Evolutionary conservation across 2,113 vertebrate species (phyloP).

Genomic region (Plectropomus leopardus): DNA sequence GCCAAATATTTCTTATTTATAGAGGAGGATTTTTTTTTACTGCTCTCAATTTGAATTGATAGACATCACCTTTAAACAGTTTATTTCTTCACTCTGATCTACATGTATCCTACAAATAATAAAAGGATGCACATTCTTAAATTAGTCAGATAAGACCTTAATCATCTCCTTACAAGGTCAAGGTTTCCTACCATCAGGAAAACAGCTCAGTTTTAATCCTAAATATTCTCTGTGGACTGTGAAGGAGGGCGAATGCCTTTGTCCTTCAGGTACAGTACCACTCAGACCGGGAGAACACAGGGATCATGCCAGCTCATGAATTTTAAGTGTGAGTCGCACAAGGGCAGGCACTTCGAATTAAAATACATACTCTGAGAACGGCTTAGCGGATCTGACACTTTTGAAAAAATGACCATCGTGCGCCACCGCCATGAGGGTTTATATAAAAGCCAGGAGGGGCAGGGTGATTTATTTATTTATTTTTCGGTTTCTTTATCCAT

Average conservation of each 20-base stretch:
- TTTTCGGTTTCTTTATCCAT: too few species aligned
- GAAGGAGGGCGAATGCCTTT: conserved; percentile 18
- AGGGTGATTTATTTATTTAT: too few species aligned
- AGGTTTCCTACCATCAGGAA: background rate
- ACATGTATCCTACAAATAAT: conserved; percentile 21
- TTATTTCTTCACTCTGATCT: background rate
- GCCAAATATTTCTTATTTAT: background rate
- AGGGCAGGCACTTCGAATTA: conserved; percentile 52
- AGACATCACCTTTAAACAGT: background rate
- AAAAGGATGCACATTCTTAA: conserved; percentile 38
- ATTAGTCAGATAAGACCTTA: conserved; percentile 12
- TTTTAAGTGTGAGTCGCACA: conserved; percentile 59
- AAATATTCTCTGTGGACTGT: background rate
- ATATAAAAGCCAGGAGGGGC: too few species aligned
- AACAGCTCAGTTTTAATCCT: conserved; percentile 26
- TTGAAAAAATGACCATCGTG: conserved; percentile 9
- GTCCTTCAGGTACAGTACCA: conserved; percentile 50
- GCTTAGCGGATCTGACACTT: conserved; percentile 26
- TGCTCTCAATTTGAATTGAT: background rate
- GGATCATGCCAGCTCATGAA: conserved; percentile 59
- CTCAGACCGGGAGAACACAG: conserved; percentile 35
- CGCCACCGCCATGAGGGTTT: background rate
- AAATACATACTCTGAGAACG: conserved; percentile 54
- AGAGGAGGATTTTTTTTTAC: conserved; percentile 1
- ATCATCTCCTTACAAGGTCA: conserved; percentile 12